Conservation (phyloP, 2,113 vertebrate genomes). For the Malurus alboscapulatus region DNA sequence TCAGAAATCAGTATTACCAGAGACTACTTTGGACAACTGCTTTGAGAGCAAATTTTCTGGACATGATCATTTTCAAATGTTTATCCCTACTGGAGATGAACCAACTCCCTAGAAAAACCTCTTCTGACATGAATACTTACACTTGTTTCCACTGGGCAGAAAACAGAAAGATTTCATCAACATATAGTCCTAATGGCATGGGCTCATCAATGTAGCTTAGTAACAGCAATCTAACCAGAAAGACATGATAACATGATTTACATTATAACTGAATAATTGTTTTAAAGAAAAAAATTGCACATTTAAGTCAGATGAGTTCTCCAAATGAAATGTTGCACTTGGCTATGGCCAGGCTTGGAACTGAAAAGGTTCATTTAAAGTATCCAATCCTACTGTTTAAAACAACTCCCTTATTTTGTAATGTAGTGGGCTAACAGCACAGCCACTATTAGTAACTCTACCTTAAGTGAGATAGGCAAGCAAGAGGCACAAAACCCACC, state of each 20-base stretch:
- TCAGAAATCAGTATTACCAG: neutral
- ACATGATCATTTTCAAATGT: neutral
- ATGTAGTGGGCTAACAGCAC: neutral
- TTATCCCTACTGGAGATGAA: neutral
- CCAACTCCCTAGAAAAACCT: neutral
- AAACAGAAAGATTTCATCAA: neutral
- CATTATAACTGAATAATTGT: neutral
- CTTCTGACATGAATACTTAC: neutral
- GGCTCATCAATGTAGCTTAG: neutral
- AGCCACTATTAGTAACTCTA: neutral
- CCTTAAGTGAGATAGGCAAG: neutral
- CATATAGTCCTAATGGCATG: neutral
- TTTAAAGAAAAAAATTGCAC: neutral
- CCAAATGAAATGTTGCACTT: neutral
- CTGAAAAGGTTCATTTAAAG: neutral
- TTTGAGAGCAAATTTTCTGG: neutral
- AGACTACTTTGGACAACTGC: neutral
- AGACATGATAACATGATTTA: neutral
- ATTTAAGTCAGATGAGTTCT: neutral
- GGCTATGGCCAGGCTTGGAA: neutral
- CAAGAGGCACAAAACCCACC: neutral
- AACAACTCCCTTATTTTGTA: neutral
- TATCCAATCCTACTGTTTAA: neutral
- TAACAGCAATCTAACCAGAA: neutral
- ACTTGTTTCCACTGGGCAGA: neutral